Percentiles rank a stretch among this genome's conserved stretches.
phyloP scores from a whole-genome alignment of 2,888 invertebrate genomes.

The Apamea monoglypha region DNA sequence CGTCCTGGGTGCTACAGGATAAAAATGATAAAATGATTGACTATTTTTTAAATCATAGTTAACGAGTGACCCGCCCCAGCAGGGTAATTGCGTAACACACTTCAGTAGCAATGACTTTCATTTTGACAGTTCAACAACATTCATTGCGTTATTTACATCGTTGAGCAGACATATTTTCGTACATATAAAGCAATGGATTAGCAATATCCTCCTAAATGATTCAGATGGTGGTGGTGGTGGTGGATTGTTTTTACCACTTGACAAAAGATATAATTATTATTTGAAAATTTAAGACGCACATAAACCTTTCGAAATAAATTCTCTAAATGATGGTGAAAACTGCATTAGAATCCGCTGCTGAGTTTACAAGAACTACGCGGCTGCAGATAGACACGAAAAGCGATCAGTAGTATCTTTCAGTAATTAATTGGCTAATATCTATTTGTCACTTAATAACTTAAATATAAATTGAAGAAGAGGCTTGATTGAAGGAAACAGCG shows the following conservation, averaged over 20 bases:
- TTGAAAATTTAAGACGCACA: background rate
- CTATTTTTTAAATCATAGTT: background rate
- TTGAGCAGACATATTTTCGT: too few species aligned
- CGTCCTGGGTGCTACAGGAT: background rate
- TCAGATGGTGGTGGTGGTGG: too few species aligned
- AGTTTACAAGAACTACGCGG: background rate
- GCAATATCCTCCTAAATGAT: too few species aligned
- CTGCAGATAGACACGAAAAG: background rate
- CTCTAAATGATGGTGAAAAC: background rate
- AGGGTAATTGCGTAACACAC: too few species aligned
- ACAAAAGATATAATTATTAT: background rate
- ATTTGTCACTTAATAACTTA: background rate
- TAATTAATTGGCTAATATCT: background rate
- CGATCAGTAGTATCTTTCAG: background rate
- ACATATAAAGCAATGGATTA: too few species aligned
- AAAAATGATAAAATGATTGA: background rate
- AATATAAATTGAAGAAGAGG: background rate
- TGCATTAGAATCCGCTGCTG: background rate
- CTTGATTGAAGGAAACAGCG: too few species aligned
- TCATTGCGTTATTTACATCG: too few species aligned
- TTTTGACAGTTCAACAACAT: too few species aligned
- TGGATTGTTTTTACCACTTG: background rate
- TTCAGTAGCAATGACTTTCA: too few species aligned
- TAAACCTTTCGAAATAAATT: background rate
- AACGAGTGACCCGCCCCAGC: background rate